Evolutionary conservation across 2,113 vertebrate species (phyloP), one percentile per base, ranked within the genome.

Genomic region (Propithecus coquereli): DNA sequence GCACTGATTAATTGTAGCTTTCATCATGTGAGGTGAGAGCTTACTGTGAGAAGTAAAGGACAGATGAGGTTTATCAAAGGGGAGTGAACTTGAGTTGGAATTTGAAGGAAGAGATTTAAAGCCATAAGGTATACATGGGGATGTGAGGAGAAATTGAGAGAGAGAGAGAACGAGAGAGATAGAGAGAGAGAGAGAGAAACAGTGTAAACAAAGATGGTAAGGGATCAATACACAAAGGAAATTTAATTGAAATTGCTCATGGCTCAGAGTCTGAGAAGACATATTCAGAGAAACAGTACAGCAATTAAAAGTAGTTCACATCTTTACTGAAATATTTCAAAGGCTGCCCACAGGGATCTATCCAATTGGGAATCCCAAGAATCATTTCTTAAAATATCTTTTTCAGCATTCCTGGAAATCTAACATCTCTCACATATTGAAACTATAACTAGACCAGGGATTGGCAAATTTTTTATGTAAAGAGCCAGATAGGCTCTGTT

Each of bases 81-180:
- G 59, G 50, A 71, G 17, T 65, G 32, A 63, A 40, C 34, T 86
- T 87, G 50, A 82, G 34, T n/a, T 84, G 71, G 65, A 45, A 73
- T 91, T 77, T 79, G 63, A 88, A 90, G 27, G 65, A 45, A 85
- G 30, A n/a, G 66, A 89, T 81, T 61, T 89, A 80, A 92, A 82
- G 11, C 32, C 92, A 76, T 61, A 61, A 91, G 6, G 50, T 57
- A 82, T 86, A 81, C 40, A 22, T 40, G 73, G 45, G 90, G 63
- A 76, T 54, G 12, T 76, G 52, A 47, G 16, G 23, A 85, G 59
- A 96, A 70, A 71, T 59, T 66, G 50, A 47, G 12, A 52, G 54
- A 57, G 59, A 61, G 22, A 61, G 59, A 25, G 7, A 25, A 6
- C 6, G 45, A 45, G 45, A 45, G 27, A 52, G 11, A 59, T n/a